Percentiles rank a stretch among this genome's conserved stretches.
Evolutionary conservation across 2,113 vertebrate species (phyloP).

Genomic region (Arothron firmamentum): DNA sequence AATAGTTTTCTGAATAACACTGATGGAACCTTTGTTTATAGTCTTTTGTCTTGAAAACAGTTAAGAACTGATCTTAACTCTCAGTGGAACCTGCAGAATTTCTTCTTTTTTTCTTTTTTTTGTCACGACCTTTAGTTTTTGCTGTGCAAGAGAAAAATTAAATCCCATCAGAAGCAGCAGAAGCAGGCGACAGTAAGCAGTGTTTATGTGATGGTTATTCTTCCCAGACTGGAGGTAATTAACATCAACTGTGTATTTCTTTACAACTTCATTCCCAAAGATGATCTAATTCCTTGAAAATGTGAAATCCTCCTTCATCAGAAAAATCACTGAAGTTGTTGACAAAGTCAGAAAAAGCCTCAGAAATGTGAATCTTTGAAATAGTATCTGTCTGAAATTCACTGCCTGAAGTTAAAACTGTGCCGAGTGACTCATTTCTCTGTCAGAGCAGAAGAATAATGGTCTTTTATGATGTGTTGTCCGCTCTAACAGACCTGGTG

Average conservation of each 20-base stretch:
- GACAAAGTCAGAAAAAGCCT: background rate
- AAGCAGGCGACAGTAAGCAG: background rate
- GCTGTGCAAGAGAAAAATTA: no score
- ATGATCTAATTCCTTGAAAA: no score
- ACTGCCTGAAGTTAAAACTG: slow-evolving; percentile 4
- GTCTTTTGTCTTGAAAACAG: no score
- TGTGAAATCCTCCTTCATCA: background rate
- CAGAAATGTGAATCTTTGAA: slow-evolving; percentile 26
- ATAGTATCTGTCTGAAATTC: slow-evolving; percentile 26
- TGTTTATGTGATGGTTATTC: slow-evolving; percentile 5
- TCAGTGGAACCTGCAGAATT: no score
- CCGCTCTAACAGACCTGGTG: slow-evolving; percentile 23
- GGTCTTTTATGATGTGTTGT: slow-evolving; percentile 43
- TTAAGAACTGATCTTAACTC: no score
- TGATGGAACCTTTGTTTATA: no score
- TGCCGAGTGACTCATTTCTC: slow-evolving; percentile 29
- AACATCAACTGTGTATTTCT: slow-evolving; percentile 1
- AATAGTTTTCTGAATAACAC: no score
- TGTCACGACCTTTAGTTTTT: no score
- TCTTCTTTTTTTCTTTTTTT: no score
- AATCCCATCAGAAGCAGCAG: no score
- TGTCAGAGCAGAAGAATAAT: background rate
- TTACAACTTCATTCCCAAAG: slow-evolving; percentile 1
- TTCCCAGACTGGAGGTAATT: slow-evolving; percentile 18
- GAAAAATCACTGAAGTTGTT: background rate